Conservation (phyloP, 2,888 invertebrate species). For the Pseudococcus longispinus region DNA sequence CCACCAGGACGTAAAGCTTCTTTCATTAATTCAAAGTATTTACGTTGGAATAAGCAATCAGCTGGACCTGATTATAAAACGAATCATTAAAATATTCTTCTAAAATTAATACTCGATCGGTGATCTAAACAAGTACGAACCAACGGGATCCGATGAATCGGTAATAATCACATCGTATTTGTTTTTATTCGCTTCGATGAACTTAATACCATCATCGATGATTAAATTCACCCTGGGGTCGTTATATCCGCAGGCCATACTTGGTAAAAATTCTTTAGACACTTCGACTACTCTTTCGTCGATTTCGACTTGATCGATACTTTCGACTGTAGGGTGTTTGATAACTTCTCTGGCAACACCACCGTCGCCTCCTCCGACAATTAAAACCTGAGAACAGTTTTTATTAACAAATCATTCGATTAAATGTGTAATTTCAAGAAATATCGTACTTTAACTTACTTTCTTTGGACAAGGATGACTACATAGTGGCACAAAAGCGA, state of each 20-base stretch:
- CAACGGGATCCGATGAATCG: constrained; percentile 96
- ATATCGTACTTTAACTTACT: constrained; percentile 63
- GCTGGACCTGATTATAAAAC: constrained; percentile 69
- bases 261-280: constrained; percentile 86
- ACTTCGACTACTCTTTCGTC: constrained; percentile 90
- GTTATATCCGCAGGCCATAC: constrained; percentile 87
- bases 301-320: constrained; percentile 91
- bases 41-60: constrained; percentile 75
- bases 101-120: not conserved
- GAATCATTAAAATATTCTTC: not conserved
- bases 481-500: constrained; percentile 90
- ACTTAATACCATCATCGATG: constrained; percentile 94
- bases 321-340: constrained; percentile 88
- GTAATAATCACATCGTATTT: constrained; percentile 98
- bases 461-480: constrained; percentile 89
- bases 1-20: constrained; percentile 84
- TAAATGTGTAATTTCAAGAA: not conserved
- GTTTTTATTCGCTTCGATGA: constrained; percentile 81
- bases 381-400: constrained; percentile 71
- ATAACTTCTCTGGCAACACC: constrained; percentile 95
- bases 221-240: constrained; percentile 82
- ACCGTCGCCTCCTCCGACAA: constrained; percentile 98
- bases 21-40: constrained; percentile 84
- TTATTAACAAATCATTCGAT: no score
- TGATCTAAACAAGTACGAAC: constrained; percentile 64